phyloP scores from a whole-genome alignment of 2,797 vertebrate species.

The Calcarius lapponicus region DNA sequence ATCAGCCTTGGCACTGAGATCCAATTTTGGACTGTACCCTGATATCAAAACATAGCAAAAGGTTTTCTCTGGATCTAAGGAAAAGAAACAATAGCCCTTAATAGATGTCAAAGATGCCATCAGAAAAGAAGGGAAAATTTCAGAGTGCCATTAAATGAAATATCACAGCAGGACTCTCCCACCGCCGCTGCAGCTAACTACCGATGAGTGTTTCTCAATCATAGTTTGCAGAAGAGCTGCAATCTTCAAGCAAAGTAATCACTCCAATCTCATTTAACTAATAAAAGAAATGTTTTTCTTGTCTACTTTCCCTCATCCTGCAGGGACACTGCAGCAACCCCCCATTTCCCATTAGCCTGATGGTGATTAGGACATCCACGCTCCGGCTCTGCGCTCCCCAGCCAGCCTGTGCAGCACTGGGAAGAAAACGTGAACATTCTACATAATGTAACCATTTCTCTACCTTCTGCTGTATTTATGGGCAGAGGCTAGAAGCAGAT shows the following conservation, averaged over 20 bases:
- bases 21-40: neutral
- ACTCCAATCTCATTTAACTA: constrained; percentile 43
- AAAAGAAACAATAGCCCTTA: neutral
- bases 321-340: neutral
- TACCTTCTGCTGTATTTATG: neutral
- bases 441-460: neutral
- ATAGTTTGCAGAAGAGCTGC: constrained; percentile 7
- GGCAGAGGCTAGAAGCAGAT: neutral
- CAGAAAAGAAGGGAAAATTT: constrained; percentile 1
- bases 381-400: neutral
- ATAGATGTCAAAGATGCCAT: neutral
- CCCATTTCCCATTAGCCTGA: neutral
- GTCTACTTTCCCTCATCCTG: neutral
- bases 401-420: neutral
- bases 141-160: neutral
- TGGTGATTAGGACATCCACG: accelerated
- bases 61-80: neutral
- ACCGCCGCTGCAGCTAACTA: constrained; percentile 26
- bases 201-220: constrained; percentile 2
- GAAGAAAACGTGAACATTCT: neutral
- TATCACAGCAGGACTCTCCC: constrained; percentile 42
- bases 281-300: constrained; percentile 32
- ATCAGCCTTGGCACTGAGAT: neutral
- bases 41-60: neutral
- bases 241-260: constrained; percentile 37